Evolutionary conservation across 2,888 invertebrate genomes (phyloP), one percentile per base, ranked within the genome.

Genomic region (Leistus spinibarbis): DNA sequence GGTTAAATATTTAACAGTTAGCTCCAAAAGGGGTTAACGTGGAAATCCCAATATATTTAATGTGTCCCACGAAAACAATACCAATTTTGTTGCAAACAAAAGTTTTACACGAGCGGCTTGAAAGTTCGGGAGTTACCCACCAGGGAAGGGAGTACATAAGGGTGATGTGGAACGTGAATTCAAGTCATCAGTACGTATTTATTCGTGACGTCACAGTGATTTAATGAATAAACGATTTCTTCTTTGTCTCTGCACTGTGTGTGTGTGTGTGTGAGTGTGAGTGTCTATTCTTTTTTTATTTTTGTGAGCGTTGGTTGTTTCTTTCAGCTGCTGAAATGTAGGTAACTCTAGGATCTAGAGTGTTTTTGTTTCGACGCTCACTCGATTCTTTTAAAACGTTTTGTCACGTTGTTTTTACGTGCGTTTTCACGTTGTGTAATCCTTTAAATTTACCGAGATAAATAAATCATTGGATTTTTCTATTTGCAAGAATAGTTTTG

Each of bases 401-500:
- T 40, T 40, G 40, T 40, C 40, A 40, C 40, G 40, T 40, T 40
- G 40, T 40, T 40, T 40, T 40, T 40, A 40, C 40, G 40, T 40
- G 7, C 10, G 40, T 40, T 40, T 40, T 40, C 13, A 40, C 40
- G 40, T 40, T 40, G 40, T 40, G 10, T 40, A 40, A 40, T 40
- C 40, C 13, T 40, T 40, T 40, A 40, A 40, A 40, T 40, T 7
- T 40, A 40, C 40, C 40, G 10, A 40, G 40, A 40, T 40, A 40
- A 40, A 40, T 40, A 40, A 40, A 40, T 40, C 40, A 40, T 40
- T 40, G 40, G 13, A 10, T 40, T 40, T 40, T 40, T 40, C 13
- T 40, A 40, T 40, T 40, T 40, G 10, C 13, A 10, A 5, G 40
- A 5, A 1, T 1, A 10, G 40, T 40, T 81, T 40, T 81, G 78